Conservation (phyloP, 2,797 vertebrate species). For the Semotilus atromaculatus region DNA sequence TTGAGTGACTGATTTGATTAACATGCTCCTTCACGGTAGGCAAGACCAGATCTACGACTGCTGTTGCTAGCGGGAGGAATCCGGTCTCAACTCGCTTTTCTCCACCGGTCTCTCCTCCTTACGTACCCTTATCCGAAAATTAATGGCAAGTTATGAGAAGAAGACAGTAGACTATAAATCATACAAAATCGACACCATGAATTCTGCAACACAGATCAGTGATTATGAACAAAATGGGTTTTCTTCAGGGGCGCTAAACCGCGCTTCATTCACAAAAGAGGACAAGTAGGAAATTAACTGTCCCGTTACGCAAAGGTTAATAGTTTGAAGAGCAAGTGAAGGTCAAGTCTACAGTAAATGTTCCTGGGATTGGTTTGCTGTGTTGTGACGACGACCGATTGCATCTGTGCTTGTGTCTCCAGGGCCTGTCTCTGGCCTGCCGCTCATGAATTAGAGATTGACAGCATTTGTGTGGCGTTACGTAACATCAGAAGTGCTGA, state of each 20-base stretch:
- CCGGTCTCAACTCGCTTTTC: constrained; percentile 27
- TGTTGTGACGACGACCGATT: not conserved
- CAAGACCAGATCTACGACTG: constrained; percentile 42
- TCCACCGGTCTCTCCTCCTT: constrained; percentile 1
- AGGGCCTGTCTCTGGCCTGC: constrained; percentile 38
- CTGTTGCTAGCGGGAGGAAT: constrained; percentile 40
- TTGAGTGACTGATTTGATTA: constrained; percentile 60
- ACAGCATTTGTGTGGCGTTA: constrained; percentile 46
- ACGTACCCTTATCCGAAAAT: constrained; percentile 43
- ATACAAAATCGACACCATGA: constrained; percentile 43
- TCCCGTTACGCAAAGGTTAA: not conserved
- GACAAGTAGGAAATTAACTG: constrained; percentile 2
- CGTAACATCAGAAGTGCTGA: constrained; percentile 51
- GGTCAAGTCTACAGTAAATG: not conserved
- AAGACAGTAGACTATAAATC: constrained; percentile 57
- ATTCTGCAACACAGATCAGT: constrained; percentile 50
- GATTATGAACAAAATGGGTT: constrained; percentile 46
- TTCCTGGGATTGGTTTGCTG: not conserved
- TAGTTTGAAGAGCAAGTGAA: constrained; percentile 3
- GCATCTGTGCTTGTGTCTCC: constrained; percentile 1
- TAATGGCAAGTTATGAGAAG: constrained; percentile 56
- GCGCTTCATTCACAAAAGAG: not conserved
- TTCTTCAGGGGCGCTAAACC: not conserved
- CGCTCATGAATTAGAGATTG: constrained; percentile 61
- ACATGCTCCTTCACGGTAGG: constrained; percentile 52